These are phyloP conservation scores for Andrena bicolor DNA, from an alignment of 2,888 invertebrate species.

Conservation along the genomic window DNA sequence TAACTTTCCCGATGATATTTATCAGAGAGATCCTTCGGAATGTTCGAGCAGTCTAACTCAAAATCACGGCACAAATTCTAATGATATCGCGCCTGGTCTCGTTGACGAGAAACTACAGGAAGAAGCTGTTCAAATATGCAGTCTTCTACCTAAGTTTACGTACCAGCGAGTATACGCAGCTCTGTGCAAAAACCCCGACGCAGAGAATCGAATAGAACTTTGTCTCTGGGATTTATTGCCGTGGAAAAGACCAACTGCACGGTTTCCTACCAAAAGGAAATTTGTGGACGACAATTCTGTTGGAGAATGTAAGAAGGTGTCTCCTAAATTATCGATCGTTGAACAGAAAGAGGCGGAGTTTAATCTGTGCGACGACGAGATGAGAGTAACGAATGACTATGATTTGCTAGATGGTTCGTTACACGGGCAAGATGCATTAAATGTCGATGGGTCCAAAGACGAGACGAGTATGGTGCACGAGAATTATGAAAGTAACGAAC, in stretches of 20 bases:
- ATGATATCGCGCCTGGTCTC: neutral
- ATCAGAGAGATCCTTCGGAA: neutral
- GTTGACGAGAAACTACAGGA: conserved; percentile 17
- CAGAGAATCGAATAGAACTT: conserved; percentile 63
- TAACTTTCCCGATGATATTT: neutral
- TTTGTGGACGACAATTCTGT: neutral
- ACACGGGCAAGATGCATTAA: neutral
- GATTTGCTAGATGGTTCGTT: neutral
- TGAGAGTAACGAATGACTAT: neutral
- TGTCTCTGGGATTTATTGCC: conserved; percentile 74
- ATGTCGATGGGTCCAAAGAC: neutral
- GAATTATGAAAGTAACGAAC: neutral
- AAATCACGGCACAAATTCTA: neutral
- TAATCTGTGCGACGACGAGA: neutral
- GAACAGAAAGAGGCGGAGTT: neutral
- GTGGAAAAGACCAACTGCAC: conserved; percentile 20
- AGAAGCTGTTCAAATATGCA: conserved; percentile 49
- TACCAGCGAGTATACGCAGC: conserved; percentile 41
- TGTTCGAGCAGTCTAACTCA: neutral
- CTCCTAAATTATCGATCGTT: neutral
- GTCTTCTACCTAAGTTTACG: conserved; percentile 58
- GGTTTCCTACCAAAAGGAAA: conserved; percentile 9
- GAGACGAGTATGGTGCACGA: neutral
- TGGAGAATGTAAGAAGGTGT: neutral
- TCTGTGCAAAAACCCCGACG: conserved; percentile 47